These are phyloP conservation scores for Agrochola circellaris DNA, from an alignment of 2,888 invertebrate genomes.

Conservation along the genomic window DNA sequence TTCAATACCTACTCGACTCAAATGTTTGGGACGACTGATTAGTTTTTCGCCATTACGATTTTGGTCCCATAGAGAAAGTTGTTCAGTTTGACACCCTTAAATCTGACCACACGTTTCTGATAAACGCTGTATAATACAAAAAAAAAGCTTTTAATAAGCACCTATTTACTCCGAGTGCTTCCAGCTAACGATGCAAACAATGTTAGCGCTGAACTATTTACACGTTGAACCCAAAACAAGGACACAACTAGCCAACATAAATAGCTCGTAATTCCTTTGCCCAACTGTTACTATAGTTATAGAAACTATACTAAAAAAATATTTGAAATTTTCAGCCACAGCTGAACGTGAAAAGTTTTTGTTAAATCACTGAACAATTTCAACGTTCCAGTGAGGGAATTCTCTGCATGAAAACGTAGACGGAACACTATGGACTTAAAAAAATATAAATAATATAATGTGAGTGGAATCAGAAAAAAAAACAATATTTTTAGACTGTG, in stretches of 20 bases:
- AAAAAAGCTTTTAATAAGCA: no score
- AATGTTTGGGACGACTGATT: no score
- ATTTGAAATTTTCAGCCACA: conserved; percentile 40
- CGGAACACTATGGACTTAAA: neutral
- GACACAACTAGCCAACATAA: conserved; percentile 46
- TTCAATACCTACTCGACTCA: no score
- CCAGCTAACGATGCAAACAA: conserved; percentile 55
- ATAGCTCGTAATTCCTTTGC: conserved; percentile 48
- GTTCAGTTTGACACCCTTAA: no score
- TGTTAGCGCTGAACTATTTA: conserved; percentile 50
- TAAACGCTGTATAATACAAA: neutral
- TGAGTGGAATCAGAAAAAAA: neutral
- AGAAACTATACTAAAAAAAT: conserved; percentile 42
- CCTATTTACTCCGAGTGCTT: conserved; percentile 8
- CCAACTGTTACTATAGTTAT: conserved; percentile 35
- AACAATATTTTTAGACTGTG: neutral
- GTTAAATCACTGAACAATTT: conserved; percentile 60
- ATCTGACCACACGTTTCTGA: neutral
- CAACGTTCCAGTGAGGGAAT: conserved; percentile 35
- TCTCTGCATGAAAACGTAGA: conserved; percentile 16
- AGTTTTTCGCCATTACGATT: no score
- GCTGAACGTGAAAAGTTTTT: conserved; percentile 45
- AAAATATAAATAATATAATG: neutral
- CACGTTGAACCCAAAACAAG: conserved; percentile 44
- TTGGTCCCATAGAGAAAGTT: no score